Base-by-base conservation (phyloP, 2,888 invertebrate species). In the Lingula anatina region DNA sequence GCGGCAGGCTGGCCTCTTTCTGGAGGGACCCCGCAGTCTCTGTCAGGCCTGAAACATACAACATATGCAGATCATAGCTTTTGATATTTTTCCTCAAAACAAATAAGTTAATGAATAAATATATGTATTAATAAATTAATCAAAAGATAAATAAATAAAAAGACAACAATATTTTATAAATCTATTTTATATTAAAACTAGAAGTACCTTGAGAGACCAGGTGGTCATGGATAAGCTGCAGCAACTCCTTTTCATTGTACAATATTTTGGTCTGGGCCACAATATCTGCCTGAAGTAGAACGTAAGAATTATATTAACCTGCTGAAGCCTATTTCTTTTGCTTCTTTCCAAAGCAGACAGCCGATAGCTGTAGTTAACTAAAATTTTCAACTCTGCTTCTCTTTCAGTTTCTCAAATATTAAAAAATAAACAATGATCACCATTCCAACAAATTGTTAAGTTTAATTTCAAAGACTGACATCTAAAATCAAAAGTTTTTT, bases 251-350 rank as follows among this genome's bases (percentile, higher is more conserved):
- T 73, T 93, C 91, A 77, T 95, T 92, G 81, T 90, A 99, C 68
- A 88, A 88, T 53, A 99, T 96, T 56, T 89, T 86, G 0, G 97
- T 97, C 78, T 95, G 93, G 0, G 95, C 94, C 0, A 97, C 93
- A 40, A 97, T 90, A 77, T 92, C 92, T 0, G 94, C 89, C 86
- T 75, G 60, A 12, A 61, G 56, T 26, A 43, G 20, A 20, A 31
- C 31, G 31, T n/a, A n/a, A n/a, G n/a, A n/a, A n/a, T n/a, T n/a
- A n/a, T n/a, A n/a, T n/a, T n/a, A n/a, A n/a, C n/a, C n/a, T n/a
- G n/a, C n/a, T n/a, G n/a, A n/a, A n/a, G n/a, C n/a, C n/a, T n/a
- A n/a, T n/a, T n/a, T n/a, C n/a, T n/a, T n/a, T n/a, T n/a, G n/a
- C n/a, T n/a, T n/a, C n/a, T n/a, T n/a, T n/a, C n/a, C n/a, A n/a